Conservation (phyloP, 1,140 invertebrate genomes). For the Aporrectodea caliginosa region DNA sequence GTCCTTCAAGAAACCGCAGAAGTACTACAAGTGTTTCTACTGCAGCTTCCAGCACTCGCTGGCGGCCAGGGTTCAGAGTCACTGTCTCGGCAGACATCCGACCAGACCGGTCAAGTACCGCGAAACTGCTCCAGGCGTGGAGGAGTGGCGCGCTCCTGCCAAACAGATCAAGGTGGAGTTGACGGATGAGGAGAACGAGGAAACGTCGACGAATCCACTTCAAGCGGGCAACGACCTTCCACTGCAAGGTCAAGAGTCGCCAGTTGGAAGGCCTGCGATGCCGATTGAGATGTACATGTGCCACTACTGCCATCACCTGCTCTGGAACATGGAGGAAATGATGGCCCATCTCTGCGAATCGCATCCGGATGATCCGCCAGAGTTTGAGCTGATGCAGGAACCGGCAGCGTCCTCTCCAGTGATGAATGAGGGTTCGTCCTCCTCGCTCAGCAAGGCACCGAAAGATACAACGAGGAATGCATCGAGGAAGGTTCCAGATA, state of each 20-base stretch:
- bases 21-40: constrained; percentile 1
- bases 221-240: background rate
- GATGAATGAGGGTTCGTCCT: background rate
- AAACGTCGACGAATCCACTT: background rate
- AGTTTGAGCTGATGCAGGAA: background rate
- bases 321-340: background rate
- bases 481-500: background rate
- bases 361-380: background rate
- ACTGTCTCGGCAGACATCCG: constrained; percentile 16
- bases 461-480: background rate
- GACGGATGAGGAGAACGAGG: background rate
- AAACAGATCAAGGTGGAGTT: background rate
- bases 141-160: background rate
- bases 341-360: background rate
- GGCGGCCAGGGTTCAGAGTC: constrained; percentile 10
- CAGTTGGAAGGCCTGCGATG: background rate
- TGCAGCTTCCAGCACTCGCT: constrained; percentile 8
- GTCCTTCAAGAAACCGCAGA: background rate
- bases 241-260: background rate
- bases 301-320: background rate
- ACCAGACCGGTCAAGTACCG: constrained; percentile 6
- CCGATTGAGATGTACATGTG: background rate
- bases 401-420: background rate
- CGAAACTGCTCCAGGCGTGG: background rate
- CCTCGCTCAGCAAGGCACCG: background rate